Evolutionary conservation across 2,888 invertebrate genomes (phyloP), one percentile per base, ranked within the genome.

Genomic region (Cantharis rustica): DNA sequence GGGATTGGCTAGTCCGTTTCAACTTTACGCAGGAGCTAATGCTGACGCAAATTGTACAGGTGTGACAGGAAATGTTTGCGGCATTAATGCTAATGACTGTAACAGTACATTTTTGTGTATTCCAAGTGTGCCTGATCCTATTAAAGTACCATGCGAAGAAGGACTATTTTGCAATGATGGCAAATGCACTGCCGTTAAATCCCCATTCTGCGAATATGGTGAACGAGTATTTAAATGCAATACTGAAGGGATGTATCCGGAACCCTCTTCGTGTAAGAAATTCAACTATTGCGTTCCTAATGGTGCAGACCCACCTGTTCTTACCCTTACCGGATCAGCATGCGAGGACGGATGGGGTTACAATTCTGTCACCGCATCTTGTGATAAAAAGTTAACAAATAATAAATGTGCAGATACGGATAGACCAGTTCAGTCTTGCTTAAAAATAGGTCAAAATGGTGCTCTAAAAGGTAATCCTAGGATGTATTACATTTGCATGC

Each of bases 211-310:
- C n/a, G 64, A 13, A 64, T 20, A 64, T 16, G 20, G 64, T 5
- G 0, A 15, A n/a, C 3, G 31, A n/a, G 11, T 0, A 13, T 72
- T 72, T 13, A 16, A 10, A 10, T 72, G 72, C 16, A 13, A 10
- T 7, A 11, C 20, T 5, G 7, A 20, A 31, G 73, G 73, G n/a
- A 61, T 69, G 15, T 73, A 61, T 27, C 73, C 73, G 10, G 73
- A 73, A 15, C 73, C 73, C 10, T 13, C 17, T 9, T 26, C 68
- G 16, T 73, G 73, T 26, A 68, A 23, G 27, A 69, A 27, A 16
- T 73, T 47, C 61, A 61, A 73, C 17, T 47, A 27, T 11, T 75
- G 68, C 20, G 26, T 26, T 11, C 31, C 31, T n/a, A n/a, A n/a
- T 31, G 13, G 0, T 31, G 1, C 31, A 13, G 3, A 1, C 1